These are phyloP conservation scores for Trissonchulus latispiculum DNA, from an alignment of 2,888 invertebrate species.

Conservation along the genomic window DNA sequence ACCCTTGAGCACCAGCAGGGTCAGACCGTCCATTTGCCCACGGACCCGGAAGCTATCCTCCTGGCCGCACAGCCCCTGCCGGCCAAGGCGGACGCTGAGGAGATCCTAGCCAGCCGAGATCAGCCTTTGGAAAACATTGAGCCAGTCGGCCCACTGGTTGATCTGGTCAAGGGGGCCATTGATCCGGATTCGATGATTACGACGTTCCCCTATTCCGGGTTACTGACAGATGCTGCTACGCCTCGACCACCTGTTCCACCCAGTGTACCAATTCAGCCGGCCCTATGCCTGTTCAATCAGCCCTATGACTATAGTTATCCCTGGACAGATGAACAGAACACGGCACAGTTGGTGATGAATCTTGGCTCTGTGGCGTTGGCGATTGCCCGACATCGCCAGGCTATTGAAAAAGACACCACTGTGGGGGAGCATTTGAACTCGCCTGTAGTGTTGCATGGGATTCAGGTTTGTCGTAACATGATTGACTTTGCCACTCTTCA, in stretches of 20 bases:
- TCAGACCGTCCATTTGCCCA: neutral
- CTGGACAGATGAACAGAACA: neutral
- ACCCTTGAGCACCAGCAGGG: too few species aligned
- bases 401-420: too few species aligned
- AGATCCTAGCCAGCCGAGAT: neutral
- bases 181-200: neutral
- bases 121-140: neutral
- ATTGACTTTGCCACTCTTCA: neutral
- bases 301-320: neutral
- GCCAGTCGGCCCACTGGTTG: neutral
- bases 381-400: neutral
- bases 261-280: neutral
- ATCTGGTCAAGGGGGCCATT: neutral
- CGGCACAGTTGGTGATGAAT: neutral
- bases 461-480: neutral
- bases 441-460: neutral
- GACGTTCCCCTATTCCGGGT: too few species aligned
- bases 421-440: neutral
- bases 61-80: neutral
- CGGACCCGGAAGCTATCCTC: neutral
- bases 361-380: neutral
- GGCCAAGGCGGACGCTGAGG: neutral
- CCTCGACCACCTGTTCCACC: neutral
- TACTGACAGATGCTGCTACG: neutral
- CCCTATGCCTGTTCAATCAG: neutral